Evolutionary conservation across 2,888 invertebrate genomes (phyloP).

Genomic region (Tetheella fluctuosa): DNA sequence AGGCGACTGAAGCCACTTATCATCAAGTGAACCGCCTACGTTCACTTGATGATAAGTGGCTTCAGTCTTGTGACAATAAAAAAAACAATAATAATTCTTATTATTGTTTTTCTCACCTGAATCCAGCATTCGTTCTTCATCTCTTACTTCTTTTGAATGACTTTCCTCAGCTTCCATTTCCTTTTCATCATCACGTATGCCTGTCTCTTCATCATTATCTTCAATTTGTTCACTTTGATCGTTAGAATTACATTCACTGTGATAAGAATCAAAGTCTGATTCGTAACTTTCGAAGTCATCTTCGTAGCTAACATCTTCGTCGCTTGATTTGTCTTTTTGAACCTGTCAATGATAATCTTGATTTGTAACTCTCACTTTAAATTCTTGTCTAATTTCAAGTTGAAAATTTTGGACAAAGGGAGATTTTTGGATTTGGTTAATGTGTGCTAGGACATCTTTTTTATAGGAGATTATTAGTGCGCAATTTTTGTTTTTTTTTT

Average conservation of each 20-base stretch:
- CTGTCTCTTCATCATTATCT: constrained; percentile 18
- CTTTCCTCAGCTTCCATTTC: constrained; percentile 22
- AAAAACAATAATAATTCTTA: too few species aligned
- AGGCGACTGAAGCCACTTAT: too few species aligned
- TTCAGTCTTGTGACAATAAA: too few species aligned
- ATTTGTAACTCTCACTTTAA: too few species aligned
- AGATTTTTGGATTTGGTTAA: too few species aligned
- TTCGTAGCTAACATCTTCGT: constrained; percentile 74
- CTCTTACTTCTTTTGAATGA: constrained; percentile 50
- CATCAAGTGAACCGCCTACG: too few species aligned
- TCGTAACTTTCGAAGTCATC: constrained; percentile 82
- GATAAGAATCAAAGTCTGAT: constrained; percentile 79
- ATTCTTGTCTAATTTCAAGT: too few species aligned
- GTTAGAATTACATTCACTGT: constrained; percentile 41
- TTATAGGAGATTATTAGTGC: too few species aligned
- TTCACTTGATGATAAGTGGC: too few species aligned
- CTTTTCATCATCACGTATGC: constrained; percentile 14
- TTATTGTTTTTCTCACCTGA: constrained; percentile 64
- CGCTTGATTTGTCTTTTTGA: constrained; percentile 50
- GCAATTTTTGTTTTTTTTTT: constrained; percentile 10
- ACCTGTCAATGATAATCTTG: constrained; percentile 24
- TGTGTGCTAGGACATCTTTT: too few species aligned
- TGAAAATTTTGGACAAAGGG: too few species aligned
- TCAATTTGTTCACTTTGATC: constrained; percentile 26
- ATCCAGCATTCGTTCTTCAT: constrained; percentile 75